Percentiles rank a stretch among this genome's conserved stretches.
These are phyloP conservation scores for Silurus lanzhouensis DNA, from an alignment of 2,797 vertebrate genomes.

Conservation along the genomic window DNA sequence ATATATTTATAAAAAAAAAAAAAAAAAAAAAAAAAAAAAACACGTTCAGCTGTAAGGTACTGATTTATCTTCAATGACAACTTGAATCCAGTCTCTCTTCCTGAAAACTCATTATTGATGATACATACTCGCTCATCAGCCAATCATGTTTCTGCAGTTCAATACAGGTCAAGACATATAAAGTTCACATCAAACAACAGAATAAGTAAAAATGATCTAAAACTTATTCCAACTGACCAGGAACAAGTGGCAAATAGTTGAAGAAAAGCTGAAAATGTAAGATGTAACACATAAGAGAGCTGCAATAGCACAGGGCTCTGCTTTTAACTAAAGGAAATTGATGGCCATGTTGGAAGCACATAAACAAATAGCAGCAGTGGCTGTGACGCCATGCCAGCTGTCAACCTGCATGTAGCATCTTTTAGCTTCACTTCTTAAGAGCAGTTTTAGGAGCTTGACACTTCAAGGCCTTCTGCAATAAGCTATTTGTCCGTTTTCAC, in stretches of 20 bases:
- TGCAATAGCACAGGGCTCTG: conserved; percentile 16
- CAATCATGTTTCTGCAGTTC: neutral
- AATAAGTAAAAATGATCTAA: neutral
- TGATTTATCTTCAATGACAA: conserved; percentile 25
- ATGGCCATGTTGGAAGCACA: conserved; percentile 58
- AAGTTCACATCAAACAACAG: neutral
- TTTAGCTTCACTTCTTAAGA: conserved; percentile 58
- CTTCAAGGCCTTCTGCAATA: conserved; percentile 40
- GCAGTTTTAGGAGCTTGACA: conserved; percentile 54
- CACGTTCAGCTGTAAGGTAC: neutral
- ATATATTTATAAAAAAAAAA: too few species aligned
- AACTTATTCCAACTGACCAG: neutral
- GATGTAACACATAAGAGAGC: conserved; percentile 29
- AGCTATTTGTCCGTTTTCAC: conserved; percentile 16
- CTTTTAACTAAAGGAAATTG: conserved; percentile 51
- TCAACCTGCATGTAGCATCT: conserved; percentile 49
- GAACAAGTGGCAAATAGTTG: neutral
- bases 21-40: neutral
- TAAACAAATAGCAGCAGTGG: conserved; percentile 59
- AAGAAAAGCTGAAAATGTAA: conserved; percentile 27
- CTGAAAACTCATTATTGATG: conserved; percentile 12
- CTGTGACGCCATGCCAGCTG: conserved; percentile 49
- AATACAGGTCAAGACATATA: neutral
- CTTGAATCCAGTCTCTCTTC: conserved; percentile 11
- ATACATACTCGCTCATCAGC: neutral